These are phyloP conservation scores for Osmerus mordax DNA, from an alignment of 2,113 vertebrate genomes.

Conservation along the genomic window DNA sequence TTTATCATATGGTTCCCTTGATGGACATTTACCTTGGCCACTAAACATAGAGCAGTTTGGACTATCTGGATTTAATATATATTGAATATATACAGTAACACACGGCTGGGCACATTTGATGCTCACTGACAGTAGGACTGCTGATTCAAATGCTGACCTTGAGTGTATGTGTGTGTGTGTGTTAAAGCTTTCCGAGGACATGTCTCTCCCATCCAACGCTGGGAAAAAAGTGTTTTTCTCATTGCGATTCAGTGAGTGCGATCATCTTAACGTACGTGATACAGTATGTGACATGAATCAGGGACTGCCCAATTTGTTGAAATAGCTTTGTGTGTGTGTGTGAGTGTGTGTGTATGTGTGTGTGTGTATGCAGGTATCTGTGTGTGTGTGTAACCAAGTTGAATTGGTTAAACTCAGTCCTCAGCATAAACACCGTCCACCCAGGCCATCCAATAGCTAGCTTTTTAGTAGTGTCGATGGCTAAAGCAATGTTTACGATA, in stretches of 20 bases:
- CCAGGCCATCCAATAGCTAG: too few species aligned
- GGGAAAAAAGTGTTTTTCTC: conserved; percentile 20
- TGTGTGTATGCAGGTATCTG: not conserved
- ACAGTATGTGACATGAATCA: conserved; percentile 60
- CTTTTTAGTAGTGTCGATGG: too few species aligned
- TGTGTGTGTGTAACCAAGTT: conserved; percentile 33
- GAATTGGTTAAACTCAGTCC: too few species aligned
- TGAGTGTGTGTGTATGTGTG: conserved; percentile 1
- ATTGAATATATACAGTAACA: too few species aligned
- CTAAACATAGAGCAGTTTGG: too few species aligned
- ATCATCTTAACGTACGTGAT: conserved; percentile 76
- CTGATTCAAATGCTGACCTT: conserved; percentile 63
- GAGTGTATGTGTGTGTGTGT: conserved; percentile 49
- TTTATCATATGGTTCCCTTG: too few species aligned
- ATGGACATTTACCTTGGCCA: too few species aligned
- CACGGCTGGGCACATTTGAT: too few species aligned
- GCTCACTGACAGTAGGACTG: conserved; percentile 22
- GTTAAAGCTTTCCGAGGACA: not conserved
- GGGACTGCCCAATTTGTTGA: conserved; percentile 54
- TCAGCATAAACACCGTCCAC: too few species aligned
- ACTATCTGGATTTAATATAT: too few species aligned
- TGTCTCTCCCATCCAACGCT: too few species aligned
- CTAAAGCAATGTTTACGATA: too few species aligned
- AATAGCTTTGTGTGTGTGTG: conserved; percentile 38
- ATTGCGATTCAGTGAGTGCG: conserved; percentile 58